phyloP scores from a whole-genome alignment of 2,797 vertebrate species.

The Mastacembelus armatus region DNA sequence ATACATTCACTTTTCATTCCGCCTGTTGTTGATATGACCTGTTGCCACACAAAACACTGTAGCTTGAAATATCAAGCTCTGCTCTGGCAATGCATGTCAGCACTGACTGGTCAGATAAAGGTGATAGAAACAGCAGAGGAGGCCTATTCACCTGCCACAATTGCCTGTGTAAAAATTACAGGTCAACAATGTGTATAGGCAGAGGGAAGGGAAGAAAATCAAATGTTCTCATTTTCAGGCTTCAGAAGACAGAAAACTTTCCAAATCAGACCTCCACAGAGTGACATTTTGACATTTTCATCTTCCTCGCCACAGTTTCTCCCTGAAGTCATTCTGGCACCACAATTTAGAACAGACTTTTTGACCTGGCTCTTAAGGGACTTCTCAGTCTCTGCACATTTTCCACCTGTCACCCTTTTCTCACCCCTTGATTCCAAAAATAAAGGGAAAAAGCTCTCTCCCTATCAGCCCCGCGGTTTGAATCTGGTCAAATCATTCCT shows the following conservation, averaged over 20 bases:
- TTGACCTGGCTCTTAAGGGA: slow-evolving; percentile 68
- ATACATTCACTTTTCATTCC: slow-evolving; percentile 55
- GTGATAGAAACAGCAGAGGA: slow-evolving; percentile 20
- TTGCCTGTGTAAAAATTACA: no score
- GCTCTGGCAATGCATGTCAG: slow-evolving; percentile 56
- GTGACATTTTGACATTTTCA: slow-evolving; percentile 78
- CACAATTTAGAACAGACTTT: slow-evolving; percentile 74
- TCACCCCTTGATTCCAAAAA: slow-evolving; percentile 73
- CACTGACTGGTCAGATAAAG: slow-evolving; percentile 58
- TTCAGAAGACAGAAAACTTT: slow-evolving; percentile 64
- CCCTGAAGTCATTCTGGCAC: slow-evolving; percentile 75
- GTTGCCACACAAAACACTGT: slow-evolving; percentile 35
- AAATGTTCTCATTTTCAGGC: slow-evolving; percentile 54
- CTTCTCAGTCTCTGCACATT: slow-evolving; percentile 69
- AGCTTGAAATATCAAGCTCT: slow-evolving; percentile 44
- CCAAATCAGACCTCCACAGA: slow-evolving; percentile 69
- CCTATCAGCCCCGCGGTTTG: slow-evolving; percentile 71
- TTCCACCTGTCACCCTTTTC: slow-evolving; percentile 78
- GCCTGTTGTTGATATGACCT: slow-evolving; percentile 46
- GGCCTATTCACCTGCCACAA: no score
- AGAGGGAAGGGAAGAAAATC: slow-evolving; percentile 26
- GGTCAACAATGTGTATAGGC: slow-evolving; percentile 44
- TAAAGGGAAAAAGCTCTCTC: slow-evolving; percentile 54
- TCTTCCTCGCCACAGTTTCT: slow-evolving; percentile 65
- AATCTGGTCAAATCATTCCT: slow-evolving; percentile 85